Conservation (phyloP, 2,797 vertebrate species). For the Chelmon rostratus region DNA sequence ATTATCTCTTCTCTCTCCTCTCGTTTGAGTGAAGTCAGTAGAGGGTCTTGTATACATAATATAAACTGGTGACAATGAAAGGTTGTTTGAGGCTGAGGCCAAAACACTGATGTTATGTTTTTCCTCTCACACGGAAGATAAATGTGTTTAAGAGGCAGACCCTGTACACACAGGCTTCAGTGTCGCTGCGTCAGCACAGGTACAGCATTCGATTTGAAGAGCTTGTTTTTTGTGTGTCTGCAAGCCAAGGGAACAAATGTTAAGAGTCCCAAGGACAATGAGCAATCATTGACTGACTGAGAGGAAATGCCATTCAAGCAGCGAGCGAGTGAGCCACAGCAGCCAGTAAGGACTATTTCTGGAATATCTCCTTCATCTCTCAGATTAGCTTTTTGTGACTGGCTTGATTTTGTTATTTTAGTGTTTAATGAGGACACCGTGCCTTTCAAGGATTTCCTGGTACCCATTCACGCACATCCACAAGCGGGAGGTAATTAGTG, state of each 20-base stretch:
- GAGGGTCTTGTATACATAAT: not conserved
- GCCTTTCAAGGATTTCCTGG: not conserved
- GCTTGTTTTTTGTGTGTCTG: slow-evolving; percentile 5
- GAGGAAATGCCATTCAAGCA: slow-evolving; percentile 26
- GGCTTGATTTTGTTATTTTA: not conserved
- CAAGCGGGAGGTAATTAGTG: not conserved
- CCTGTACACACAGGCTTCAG: not conserved
- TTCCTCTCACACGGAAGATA: not conserved
- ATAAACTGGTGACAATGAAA: not conserved
- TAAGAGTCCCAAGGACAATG: slow-evolving; percentile 28
- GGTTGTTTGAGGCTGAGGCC: slow-evolving; percentile 3
- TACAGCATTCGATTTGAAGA: not conserved
- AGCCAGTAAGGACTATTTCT: slow-evolving; percentile 23
- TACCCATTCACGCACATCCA: not conserved
- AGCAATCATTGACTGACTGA: slow-evolving; percentile 16
- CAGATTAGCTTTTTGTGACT: not conserved
- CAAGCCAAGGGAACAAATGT: slow-evolving; percentile 9
- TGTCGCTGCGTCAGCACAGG: not conserved
- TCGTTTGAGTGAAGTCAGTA: not conserved
- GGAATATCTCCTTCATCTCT: not conserved
- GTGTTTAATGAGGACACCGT: not conserved
- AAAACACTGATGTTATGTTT: slow-evolving; percentile 4
- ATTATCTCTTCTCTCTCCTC: not conserved
- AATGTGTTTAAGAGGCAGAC: too few relatives aligned
- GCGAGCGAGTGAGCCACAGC: slow-evolving; percentile 3